phyloP scores from a whole-genome alignment of 92 coral and sea anemone species.

The Desmophyllum pertusum region DNA sequence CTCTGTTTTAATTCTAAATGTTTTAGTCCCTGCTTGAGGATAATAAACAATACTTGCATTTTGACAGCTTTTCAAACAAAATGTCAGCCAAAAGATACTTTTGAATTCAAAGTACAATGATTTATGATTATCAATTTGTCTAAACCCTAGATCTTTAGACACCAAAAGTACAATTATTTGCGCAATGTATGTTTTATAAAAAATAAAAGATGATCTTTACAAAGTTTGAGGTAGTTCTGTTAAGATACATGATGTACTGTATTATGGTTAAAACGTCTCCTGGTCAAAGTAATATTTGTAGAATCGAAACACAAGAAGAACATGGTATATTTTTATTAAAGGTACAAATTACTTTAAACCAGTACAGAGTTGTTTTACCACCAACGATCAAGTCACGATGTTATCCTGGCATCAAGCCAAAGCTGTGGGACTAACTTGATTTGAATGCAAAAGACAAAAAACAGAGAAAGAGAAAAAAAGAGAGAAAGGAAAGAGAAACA shows the following conservation, averaged over 20 bases:
- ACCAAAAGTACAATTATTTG: not conserved
- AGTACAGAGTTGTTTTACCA: conserved; percentile 50
- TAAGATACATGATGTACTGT: not conserved
- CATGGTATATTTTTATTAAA: not conserved
- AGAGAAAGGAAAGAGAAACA: conserved; percentile 74
- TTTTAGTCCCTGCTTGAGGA: not conserved
- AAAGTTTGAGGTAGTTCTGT: not conserved
- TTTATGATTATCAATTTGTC: not conserved
- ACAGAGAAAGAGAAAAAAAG: conserved; percentile 79
- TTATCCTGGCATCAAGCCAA: conserved; percentile 62
- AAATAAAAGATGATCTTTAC: not conserved
- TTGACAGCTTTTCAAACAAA: not conserved
- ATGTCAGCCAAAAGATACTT: not conserved
- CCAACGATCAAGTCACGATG: conserved; percentile 54
- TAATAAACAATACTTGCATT: not conserved
- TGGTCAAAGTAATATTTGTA: not conserved
- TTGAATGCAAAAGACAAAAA: conserved; percentile 86
- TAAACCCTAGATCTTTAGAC: not conserved
- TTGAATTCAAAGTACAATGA: not conserved
- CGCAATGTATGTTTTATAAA: not conserved
- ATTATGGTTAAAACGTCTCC: not conserved
- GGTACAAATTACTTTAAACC: conserved; percentile 28
- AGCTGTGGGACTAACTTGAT: conserved; percentile 75
- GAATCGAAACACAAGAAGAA: not conserved
- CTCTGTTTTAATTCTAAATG: not conserved